Evolutionary conservation across 2,888 invertebrate species (phyloP).

Genomic region (Clepsis dumicolana): DNA sequence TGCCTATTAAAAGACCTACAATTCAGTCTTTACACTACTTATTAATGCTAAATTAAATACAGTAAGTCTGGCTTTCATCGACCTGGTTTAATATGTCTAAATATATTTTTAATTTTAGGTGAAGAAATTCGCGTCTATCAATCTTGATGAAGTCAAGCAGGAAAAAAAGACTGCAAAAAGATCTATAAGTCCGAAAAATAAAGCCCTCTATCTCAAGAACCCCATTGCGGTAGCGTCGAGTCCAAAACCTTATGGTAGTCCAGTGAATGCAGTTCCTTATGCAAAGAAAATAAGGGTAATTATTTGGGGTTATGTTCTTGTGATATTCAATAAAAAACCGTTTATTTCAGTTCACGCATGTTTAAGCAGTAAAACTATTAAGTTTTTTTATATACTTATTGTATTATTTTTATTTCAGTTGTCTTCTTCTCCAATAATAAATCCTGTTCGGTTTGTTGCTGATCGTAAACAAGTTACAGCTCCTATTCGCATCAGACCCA

Average conservation of each 20-base stretch:
- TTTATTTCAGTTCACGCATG: too few species aligned
- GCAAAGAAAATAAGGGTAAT: conserved; percentile 73
- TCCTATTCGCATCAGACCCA: conserved; percentile 58
- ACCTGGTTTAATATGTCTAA: too few species aligned
- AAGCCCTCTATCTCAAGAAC: conserved; percentile 62
- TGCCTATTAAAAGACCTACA: too few species aligned
- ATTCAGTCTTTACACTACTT: too few species aligned
- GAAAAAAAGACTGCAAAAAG: conserved; percentile 73
- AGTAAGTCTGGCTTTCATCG: too few species aligned
- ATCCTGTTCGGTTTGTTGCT: conserved; percentile 56
- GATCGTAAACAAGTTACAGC: conserved; percentile 54
- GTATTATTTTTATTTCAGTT: conserved; percentile 47
- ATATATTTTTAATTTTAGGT: conserved; percentile 59
- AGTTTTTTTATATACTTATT: neutral
- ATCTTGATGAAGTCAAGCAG: conserved; percentile 61
- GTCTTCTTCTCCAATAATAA: conserved; percentile 53
- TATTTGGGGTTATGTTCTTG: too few species aligned
- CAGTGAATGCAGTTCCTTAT: conserved; percentile 53
- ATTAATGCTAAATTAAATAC: too few species aligned
- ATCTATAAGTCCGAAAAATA: conserved; percentile 68
- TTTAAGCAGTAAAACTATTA: too few species aligned
- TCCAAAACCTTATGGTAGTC: conserved; percentile 51
- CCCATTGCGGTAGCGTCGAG: conserved; percentile 61
- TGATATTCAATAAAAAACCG: too few species aligned
- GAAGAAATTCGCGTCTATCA: conserved; percentile 79